A percentile compares a stretch with the other conserved stretches of the same genome.
Conservation (phyloP, 2,888 invertebrate species). For the Caenorhabditis sinica region DNA sequence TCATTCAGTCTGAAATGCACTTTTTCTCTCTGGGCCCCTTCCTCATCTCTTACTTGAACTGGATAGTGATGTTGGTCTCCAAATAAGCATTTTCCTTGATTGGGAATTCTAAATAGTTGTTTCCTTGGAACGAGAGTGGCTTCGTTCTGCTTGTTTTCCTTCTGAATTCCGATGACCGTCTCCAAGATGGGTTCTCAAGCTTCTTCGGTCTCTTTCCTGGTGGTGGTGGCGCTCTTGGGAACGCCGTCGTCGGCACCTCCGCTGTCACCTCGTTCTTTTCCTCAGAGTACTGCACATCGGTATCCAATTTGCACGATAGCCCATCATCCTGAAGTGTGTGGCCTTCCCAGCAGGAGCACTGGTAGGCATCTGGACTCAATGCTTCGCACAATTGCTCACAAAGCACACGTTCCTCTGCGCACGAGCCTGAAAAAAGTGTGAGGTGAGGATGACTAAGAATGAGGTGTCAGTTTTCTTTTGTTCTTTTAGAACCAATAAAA, state of each 20-base stretch:
- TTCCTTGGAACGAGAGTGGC: constrained; percentile 63
- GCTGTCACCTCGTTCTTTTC: constrained; percentile 26
- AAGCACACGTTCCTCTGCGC: constrained; percentile 66
- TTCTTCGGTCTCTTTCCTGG: constrained; percentile 8
- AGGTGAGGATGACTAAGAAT: not conserved
- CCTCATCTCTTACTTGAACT: constrained; percentile 70
- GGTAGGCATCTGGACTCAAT: constrained; percentile 69
- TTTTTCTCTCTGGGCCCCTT: not conserved
- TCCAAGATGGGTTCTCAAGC: constrained; percentile 16
- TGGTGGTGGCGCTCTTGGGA: too few species aligned
- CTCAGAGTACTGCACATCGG: constrained; percentile 57
- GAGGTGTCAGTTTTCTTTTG: constrained; percentile 22
- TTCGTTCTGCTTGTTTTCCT: constrained; percentile 11
- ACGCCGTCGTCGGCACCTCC: too few species aligned
- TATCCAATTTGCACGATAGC: constrained; percentile 64
- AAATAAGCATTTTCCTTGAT: constrained; percentile 69
- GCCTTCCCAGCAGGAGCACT: constrained; percentile 75
- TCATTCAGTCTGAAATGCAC: constrained; percentile 64
- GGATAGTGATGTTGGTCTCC: constrained; percentile 73
- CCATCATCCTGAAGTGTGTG: constrained; percentile 70
- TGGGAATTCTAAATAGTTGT: constrained; percentile 72
- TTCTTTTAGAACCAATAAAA: constrained; percentile 24
- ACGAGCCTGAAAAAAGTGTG: constrained; percentile 70
- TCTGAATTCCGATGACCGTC: constrained; percentile 5
- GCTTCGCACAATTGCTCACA: constrained; percentile 73